Base-by-base conservation (phyloP, 2,888 invertebrate species). In the Steromphala cineraria region DNA sequence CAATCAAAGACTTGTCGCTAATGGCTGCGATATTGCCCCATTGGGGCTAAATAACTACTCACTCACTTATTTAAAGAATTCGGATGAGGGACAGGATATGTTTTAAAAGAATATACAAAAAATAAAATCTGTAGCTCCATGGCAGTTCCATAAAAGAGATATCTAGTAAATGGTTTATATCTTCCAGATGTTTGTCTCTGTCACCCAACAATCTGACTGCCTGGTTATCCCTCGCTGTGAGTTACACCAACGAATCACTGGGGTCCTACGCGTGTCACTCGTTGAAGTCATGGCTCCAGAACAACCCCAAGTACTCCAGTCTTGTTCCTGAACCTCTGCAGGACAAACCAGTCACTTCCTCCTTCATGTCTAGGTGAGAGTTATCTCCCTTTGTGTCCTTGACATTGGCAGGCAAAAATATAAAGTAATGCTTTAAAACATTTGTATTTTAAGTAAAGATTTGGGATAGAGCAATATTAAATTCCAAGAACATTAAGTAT, bases 201-300 rank as follows among this genome's bases (percentile, higher is more conserved):
- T 96, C 97, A 83, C 96, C 97, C 0, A 94, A 95, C 13, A 98
- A 98, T 93, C 94, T 96, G 75, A 95, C 95, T 84, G 98, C 98
- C 0, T 95, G 98, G 79, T 97, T 99, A 95, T 96, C 97, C 0
- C 94, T 99, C 79, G 97, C 98, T 53, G 97, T 98, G 21, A 97
- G 98, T 87, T 98, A 98, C 90, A 98, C 99, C 7, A 99, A 99
- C 94, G 99, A 99, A 94, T 97, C 97, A 85, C 96, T 97, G 93
- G 97, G 98, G 87, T 96, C 96, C 90, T 97, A 97, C 94, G 99
- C 99, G 2, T 97, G 97, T 87, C 95, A 96, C 85, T 96, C 97
- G 83, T 94, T 99, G 67, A 95, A 94, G 87, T 89, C 92, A 62
- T 95, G 94, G 94, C 92, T 95, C 83, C 88, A 85, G 88, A 95